Base-by-base conservation (phyloP, 2,888 invertebrate genomes). In the Spodoptera exigua region DNA sequence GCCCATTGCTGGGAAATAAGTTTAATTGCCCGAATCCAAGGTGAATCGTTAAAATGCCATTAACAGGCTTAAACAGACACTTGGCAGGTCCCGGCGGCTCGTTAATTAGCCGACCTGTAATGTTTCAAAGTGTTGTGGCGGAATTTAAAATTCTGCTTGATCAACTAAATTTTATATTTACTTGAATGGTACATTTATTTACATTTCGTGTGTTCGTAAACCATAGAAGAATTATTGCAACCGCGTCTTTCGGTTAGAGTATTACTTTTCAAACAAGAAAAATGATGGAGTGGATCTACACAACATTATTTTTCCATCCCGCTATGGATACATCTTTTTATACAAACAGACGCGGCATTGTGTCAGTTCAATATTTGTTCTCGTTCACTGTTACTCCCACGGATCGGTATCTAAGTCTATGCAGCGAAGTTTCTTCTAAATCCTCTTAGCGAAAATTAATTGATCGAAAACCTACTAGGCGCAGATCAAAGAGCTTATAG, bases 41-140 rank as follows among this genome's bases (percentile, higher is more conserved):
- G 61, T 74, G 66, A 78, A 74, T 80, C 78, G 76, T 79, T 80
- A 80, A 77, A 80, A 76, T 70, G 43, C 70, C 74, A 83, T 81
- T 82, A 80, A 75, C 79, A 69, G 55, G 67, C 69, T 70, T 75
- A 61, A 63, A 67, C 58, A 68, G 62, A 65, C 68, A 71, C 53
- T 75, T 62, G 64, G 61, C 35, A 67, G 49, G 43, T 27, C 43
- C 37, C 44, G 53, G 13, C 21, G 35, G 57, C 32, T 60, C 60
- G 57, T 70, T 71, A 67, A 75, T 75, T 74, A 77, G 70, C 37
- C 44, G 53, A 62, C 56, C 49, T 58, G 56, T 52, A 44, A 61
- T 54, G 51, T 67, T 46, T 51, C 62, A 17, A 63, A 69, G 48
- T 55, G 13, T 43, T 76, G 45, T 39, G 12, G 18, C 16, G 17